Evolutionary conservation across 2,888 invertebrate genomes (phyloP), one percentile per base, ranked within the genome.

Genomic region (Psylliodes chrysocephalus): DNA sequence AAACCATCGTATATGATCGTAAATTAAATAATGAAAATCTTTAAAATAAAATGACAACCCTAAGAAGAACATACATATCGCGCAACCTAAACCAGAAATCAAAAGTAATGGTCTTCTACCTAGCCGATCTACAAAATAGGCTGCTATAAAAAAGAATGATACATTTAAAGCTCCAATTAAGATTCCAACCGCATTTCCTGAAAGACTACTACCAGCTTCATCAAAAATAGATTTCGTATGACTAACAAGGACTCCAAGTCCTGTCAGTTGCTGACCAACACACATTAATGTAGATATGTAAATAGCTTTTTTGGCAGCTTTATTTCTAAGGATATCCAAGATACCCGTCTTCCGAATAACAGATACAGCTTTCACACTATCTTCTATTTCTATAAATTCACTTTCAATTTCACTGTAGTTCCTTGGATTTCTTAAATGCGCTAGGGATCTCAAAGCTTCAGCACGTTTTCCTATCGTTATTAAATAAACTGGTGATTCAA

Each of bases 181-280:
- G 63, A 94, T 91, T 15, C 92, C 88, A 8, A 91, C 88, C 6
- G 88, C 75, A 7, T 85, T 85, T 0, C 91, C 84, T 67, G 85
- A 74, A 64, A 92, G 82, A n/a, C 86, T 80, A 63, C 88, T 89
- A 17, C 90, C 90, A 7, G 91, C 89, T 1, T 88, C 88, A 38
- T 84, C 72, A 81, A 93, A 91, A 73, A 93, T 92, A 52, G 85
- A 84, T 64, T 86, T 86, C 0, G 91, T 89, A 78, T 91, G 92
- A 81, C 91, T 91, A 71, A 92, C 89, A 66, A 92, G 90, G 0
- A 91, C 91, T 81, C 91, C 91, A 71, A 92, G 86, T 63, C 92
- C 92, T 57, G 90, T 89, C 76, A 90, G 87, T 79, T 93, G 92
- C 75, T 92, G 92, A 81, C 91, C 91, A 76, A 91, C 87, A 91